These are phyloP conservation scores for Lordiphosa clarofinis DNA, from an alignment of 1,140 invertebrate species.

Conservation along the genomic window DNA sequence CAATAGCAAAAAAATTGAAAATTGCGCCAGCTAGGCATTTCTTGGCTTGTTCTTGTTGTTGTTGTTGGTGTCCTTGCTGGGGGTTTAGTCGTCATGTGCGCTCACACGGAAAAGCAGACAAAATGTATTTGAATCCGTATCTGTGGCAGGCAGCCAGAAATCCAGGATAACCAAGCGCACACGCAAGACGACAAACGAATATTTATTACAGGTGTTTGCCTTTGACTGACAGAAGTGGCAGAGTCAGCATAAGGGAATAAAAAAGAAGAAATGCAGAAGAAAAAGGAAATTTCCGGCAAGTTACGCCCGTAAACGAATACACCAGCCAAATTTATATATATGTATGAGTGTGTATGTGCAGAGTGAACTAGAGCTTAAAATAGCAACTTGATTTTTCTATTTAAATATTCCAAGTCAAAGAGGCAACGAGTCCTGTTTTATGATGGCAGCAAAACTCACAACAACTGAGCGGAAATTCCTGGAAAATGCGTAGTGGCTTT, in stretches of 20 bases:
- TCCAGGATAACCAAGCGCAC: conserved; percentile 63
- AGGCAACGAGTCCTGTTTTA: too few relatives aligned
- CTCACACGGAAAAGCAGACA: conserved; percentile 69
- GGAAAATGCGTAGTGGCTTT: conserved; percentile 5
- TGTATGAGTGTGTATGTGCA: too few relatives aligned
- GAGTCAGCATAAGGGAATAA: conserved; percentile 34
- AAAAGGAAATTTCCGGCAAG: conserved; percentile 5
- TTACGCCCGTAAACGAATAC: conserved; percentile 1
- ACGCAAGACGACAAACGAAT: conserved; percentile 72
- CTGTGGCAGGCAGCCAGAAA: conserved; percentile 59
- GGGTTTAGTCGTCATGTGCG: conserved; percentile 40
- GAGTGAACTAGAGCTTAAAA: too few relatives aligned
- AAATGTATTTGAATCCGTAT: conserved; percentile 49
- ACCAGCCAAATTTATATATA: too few relatives aligned
- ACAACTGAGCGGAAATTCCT: conserved; percentile 26
- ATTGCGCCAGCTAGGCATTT: conserved; percentile 56
- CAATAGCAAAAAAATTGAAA: conserved; percentile 29
- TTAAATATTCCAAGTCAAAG: too few relatives aligned
- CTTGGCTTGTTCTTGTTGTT: not conserved
- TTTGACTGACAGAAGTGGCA: conserved; percentile 63
- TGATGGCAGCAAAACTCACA: conserved; percentile 7
- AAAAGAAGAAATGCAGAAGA: not conserved
- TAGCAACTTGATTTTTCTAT: too few relatives aligned
- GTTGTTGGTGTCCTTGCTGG: not conserved
- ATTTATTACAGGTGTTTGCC: conserved; percentile 76